Percentiles rank a stretch among this genome's conserved stretches.
Conservation (phyloP, 1,140 invertebrate genomes). For the Drosophila auraria region DNA sequence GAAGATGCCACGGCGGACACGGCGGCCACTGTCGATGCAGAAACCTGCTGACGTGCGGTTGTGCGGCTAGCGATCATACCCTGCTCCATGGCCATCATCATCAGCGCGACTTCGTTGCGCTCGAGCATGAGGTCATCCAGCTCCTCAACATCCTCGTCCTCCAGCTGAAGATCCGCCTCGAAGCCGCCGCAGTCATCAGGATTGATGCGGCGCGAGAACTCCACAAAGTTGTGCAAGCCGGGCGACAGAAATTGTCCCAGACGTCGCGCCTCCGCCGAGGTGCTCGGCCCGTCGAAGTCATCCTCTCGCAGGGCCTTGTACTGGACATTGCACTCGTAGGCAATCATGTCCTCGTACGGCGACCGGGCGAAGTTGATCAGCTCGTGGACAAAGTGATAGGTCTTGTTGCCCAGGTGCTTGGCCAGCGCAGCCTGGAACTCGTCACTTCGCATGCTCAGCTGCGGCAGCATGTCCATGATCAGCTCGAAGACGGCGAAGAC, state of each 20-base stretch:
- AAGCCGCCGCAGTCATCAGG: conserved; percentile 51
- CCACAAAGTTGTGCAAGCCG: conserved; percentile 40
- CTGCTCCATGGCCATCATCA: conserved; percentile 2
- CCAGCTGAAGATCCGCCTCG: conserved; percentile 23
- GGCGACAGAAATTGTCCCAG: background rate
- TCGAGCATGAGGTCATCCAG: conserved; percentile 7
- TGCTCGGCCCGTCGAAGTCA: background rate
- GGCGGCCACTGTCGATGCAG: background rate
- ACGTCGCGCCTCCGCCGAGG: background rate
- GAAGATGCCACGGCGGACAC: background rate
- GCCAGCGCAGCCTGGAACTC: conserved; percentile 74
- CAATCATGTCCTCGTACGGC: conserved; percentile 88
- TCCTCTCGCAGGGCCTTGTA: conserved; percentile 15
- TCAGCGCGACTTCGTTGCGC: background rate
- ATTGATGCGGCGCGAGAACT: conserved; percentile 50
- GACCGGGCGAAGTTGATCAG: conserved; percentile 94
- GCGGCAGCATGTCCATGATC: conserved; percentile 33
- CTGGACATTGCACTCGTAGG: conserved; percentile 60
- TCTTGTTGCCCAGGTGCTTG: conserved; percentile 86
- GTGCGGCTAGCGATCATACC: background rate
- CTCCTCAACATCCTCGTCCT: conserved; percentile 40
- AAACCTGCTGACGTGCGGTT: background rate
- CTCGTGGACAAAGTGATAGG: conserved; percentile 95
- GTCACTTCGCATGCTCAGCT: conserved; percentile 17
- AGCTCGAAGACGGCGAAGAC: conserved; percentile 29